Base-by-base conservation (phyloP, 2,888 invertebrate species). In the Metacarcinus magister region DNA sequence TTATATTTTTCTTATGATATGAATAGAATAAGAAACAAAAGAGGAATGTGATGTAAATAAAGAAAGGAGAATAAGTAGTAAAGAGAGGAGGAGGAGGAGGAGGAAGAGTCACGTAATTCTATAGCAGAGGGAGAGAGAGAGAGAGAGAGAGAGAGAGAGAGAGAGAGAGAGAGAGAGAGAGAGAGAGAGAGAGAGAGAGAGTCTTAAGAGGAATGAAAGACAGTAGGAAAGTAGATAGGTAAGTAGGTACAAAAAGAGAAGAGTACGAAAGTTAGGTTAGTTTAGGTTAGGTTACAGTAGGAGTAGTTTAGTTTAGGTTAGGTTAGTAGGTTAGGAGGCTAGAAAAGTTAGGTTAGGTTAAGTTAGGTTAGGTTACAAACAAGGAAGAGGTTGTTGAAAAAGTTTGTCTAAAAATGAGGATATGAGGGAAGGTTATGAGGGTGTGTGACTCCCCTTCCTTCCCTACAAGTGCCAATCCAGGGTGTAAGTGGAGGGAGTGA, bases 171-270 rank as follows among this genome's bases (percentile, higher is more conserved):
- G 91, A 19, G 91, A 44, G 91, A 87, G 87, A 87, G 87, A 87
- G 87, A 87, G 87, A 87, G 87, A 87, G 87, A 87, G 87, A 87
- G 87, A 87, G 87, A 87, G 87, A 87, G 87, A 87, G 87, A 87
- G 82, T 67, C 67, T 67, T 67, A 19, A 67, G 13, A 16, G 67
- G 67, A 19, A 10, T 67, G 67, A 19, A 67, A 67, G 19, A 67
- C 67, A 67, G 19, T 10, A 67, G 67, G 67, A 82, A 23, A 82
- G 82, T 5, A 28, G 54, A 13, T 8, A 13, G 54, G 13, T 54
- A 54, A 13, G 54, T 8, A 54, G 13, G 13, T 13, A 54, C 54
- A 54, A 54, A 13, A 54, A 13, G 54, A 54, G 13, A 13, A 54
- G 54, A 54, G 54, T n/a, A n/a, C n/a, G n/a, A n/a, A n/a, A n/a